Evolutionary conservation across 1,140 invertebrate genomes (phyloP), one percentile per base, ranked within the genome.

Genomic region (Venustaconcha ellipsiformis): DNA sequence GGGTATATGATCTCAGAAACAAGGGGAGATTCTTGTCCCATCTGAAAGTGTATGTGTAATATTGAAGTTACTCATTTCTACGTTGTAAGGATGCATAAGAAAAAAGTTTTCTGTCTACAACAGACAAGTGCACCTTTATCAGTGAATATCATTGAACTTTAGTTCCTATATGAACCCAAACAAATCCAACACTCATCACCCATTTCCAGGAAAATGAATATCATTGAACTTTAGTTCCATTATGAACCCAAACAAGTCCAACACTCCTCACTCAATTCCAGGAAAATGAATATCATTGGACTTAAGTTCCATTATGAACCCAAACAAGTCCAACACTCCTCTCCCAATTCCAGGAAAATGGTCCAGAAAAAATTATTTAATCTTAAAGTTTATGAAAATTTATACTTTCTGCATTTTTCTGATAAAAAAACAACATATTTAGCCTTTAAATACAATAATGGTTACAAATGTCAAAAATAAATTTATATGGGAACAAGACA

Each of bases 1-100:
- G 86, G 14, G 91, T 92, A 79, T 89, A 92, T 11, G 78, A 82
- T 56, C 92, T 83, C 23, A 92, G 78, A 74, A 90, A 92, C 2
- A 71, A 55, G 26, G 92, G 91, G 18, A 93, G 80, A 0, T 72
- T 77, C 58, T 55, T 57, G 70, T 91, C 89, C 75, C 72, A 87
- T 60, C 82, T 87, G 78, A 60, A 76, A 70, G 66, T 74, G 72
- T 3, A 65, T 0, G 37, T 72, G n/a, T 13, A 14, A n/a, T 18
- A 30, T 30, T 4, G 2, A 2, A 2, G 26, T 30, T 30, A 30
- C 26, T 1, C 2, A 30, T 48, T 48, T 48, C 37, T 48, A 48
- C 11, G 37, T 48, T 48, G 6, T 48, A 48, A 48, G 37, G 6
- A 48, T 48, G 37, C 37, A 48, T 5, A 64, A 26, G 48, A 23